Evolutionary conservation across 2,113 vertebrate genomes (phyloP).

Genomic region (Passer domesticus): DNA sequence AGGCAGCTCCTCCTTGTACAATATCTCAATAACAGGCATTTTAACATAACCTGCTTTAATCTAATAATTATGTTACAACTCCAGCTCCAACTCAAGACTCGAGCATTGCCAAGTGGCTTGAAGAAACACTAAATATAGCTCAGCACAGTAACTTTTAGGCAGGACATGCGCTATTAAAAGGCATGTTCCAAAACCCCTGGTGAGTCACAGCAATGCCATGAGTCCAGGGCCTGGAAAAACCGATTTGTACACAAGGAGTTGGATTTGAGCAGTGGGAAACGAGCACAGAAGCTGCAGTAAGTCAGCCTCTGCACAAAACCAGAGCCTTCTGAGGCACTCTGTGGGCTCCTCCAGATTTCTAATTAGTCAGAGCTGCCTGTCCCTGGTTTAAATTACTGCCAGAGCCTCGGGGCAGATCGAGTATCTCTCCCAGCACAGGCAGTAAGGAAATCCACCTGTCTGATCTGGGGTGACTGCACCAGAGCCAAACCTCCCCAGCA

Average conservation of each 20-base stretch:
- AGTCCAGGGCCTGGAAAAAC: neutral
- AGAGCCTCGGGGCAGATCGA: neutral
- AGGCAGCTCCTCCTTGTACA: neutral
- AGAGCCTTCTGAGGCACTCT: neutral
- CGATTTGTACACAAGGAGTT: neutral
- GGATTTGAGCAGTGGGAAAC: neutral
- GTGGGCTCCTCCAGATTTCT: neutral
- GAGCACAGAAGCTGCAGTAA: neutral
- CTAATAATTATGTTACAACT: neutral
- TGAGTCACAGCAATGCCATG: neutral
- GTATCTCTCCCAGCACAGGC: neutral
- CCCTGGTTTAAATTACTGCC: neutral
- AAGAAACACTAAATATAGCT: constrained; percentile 26
- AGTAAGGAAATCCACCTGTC: neutral
- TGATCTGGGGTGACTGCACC: neutral
- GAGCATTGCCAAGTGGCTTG: neutral
- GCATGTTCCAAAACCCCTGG: neutral
- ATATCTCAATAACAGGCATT: neutral
- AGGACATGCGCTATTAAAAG: constrained; percentile 33
- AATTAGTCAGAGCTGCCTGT: neutral
- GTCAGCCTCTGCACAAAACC: neutral
- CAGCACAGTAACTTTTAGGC: neutral
- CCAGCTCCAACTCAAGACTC: neutral
- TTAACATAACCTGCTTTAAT: neutral
- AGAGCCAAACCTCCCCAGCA: neutral